Evolutionary conservation across 92 coral and sea anemone genomes (phyloP).

Genomic region (Zoanthus sociatus): DNA sequence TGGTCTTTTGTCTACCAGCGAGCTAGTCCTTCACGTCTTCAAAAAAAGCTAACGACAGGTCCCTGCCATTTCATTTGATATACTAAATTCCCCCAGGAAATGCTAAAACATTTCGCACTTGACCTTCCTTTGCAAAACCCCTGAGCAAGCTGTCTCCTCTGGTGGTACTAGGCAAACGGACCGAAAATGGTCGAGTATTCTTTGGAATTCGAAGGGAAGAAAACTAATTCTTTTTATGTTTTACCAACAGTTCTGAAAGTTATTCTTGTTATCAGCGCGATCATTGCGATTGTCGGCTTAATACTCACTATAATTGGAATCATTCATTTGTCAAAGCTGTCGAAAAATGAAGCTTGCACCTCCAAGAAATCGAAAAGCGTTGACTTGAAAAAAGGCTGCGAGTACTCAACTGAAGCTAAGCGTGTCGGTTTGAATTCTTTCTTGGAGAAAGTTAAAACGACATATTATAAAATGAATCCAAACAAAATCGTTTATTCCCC

Average conservation of each 20-base stretch:
- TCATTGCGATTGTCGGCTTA: constrained; percentile 72
- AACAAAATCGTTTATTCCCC: constrained; percentile 78
- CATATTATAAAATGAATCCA: constrained; percentile 82
- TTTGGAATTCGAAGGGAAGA: constrained; percentile 10
- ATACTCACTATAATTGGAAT: constrained; percentile 72
- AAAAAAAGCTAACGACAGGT: too few species aligned
- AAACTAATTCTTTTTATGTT: constrained; percentile 6
- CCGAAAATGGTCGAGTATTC: constrained; percentile 8
- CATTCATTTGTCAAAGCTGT: constrained; percentile 6
- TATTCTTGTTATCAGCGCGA: constrained; percentile 53
- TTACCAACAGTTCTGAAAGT: constrained; percentile 38
- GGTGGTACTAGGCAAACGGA: neutral
- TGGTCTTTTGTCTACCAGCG: too few species aligned
- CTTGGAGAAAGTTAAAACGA: constrained; percentile 71
- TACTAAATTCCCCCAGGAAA: too few species aligned
- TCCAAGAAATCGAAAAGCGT: neutral
- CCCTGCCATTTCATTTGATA: too few species aligned
- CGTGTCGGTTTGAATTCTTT: constrained; percentile 73
- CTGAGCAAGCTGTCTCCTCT: neutral
- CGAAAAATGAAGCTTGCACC: neutral
- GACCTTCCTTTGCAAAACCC: neutral
- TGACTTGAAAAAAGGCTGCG: constrained; percentile 35
- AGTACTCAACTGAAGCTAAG: constrained; percentile 76
- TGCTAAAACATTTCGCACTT: neutral
- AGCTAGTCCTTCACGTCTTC: too few species aligned